Base-by-base conservation (phyloP, 2,797 vertebrate species). In the Brotula barbata region DNA sequence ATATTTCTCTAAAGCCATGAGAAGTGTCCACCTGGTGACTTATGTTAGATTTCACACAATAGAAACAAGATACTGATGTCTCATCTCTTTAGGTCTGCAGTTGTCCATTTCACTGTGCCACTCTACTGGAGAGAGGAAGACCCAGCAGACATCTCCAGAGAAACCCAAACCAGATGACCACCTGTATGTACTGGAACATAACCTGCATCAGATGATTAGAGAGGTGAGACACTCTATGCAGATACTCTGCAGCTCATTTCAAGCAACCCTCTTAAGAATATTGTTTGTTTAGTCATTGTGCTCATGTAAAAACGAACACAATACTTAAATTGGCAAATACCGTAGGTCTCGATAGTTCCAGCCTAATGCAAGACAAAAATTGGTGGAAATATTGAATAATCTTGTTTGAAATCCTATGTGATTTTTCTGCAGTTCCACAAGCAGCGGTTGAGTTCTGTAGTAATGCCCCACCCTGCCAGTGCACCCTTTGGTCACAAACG, bases 381-480 rank as follows among this genome's bases (percentile, higher is more conserved):
- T n/a, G n/a, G n/a, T n/a, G n/a, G n/a, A n/a, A n/a, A n/a, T n/a
- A n/a, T n/a, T n/a, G n/a, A n/a, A n/a, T n/a, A n/a, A n/a, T n/a
- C n/a, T n/a, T n/a, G n/a, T n/a, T n/a, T n/a, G n/a, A n/a, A n/a
- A n/a, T n/a, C n/a, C n/a, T n/a, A n/a, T n/a, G n/a, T n/a, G n/a
- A n/a, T n/a, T n/a, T n/a, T n/a, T n/a, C n/a, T 36, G 0, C 79
- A 98, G 97, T 99, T 98, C 78, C 97, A 99, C 80, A 98, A 98
- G 83, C 96, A 99, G 88, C 95, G 94, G 53, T 73, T 99, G 84
- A 99, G 95, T 80, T 96, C 95, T 0, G 87, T 92, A 41, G 90
- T 94, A 85, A 97, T 99, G 94, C 96, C 97, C 0, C 97, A 97
- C 59, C 97, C 97, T 5, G 94, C 95, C 1, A 97, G 92, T 19